Evolutionary conservation across 2,113 vertebrate species (phyloP), one percentile per base, ranked within the genome.

Genomic region (Elaphurus davidianus): DNA sequence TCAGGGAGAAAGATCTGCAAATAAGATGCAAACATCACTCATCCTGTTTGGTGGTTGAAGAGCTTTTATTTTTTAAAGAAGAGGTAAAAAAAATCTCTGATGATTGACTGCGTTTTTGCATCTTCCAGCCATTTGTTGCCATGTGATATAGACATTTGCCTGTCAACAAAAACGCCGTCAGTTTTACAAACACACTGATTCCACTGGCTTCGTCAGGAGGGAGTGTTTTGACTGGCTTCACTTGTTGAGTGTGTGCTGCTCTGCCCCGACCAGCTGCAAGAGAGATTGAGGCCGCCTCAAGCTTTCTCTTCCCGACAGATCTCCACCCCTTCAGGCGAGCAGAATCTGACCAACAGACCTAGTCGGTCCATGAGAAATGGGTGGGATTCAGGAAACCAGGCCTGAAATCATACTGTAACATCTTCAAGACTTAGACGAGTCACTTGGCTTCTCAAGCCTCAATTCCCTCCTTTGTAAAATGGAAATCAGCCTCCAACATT

Each of bases 291-390:
- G 47, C n/a, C 1, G 25, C 83, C 87, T 7, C 1, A 6, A 23
- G 45, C 13, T 30, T 33, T 8, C 45, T 78, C 64, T 28, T 40
- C 82, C 84, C 0, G 0, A 55, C 11, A 54, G 36, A n/a, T 28
- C 50, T 60, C 67, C 30, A 0, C 4, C 57, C 25, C 55, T 57
- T 36, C 83, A 13, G 1, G 62, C 16, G 17, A 33, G 79, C 25
- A 59, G 59, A 45, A 36, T 67, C 40, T 0, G 0, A 6, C 52
- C 9, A 2, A 30, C 7, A 1, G 0, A n/a, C 13, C 19, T 7
- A 4, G 28, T 1, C 4, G 5, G 25, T 3, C 43, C 5, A 0
- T 0, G 0, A 43, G 90, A n/a, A 0, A 1, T 21, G 30, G n/a
- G 30, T 1, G 13, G 7, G 25, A 55, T 74, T 25, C 7, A 55